These are phyloP conservation scores for Nilaparvata lugens DNA, from an alignment of 1,140 invertebrate genomes.

Conservation along the genomic window DNA sequence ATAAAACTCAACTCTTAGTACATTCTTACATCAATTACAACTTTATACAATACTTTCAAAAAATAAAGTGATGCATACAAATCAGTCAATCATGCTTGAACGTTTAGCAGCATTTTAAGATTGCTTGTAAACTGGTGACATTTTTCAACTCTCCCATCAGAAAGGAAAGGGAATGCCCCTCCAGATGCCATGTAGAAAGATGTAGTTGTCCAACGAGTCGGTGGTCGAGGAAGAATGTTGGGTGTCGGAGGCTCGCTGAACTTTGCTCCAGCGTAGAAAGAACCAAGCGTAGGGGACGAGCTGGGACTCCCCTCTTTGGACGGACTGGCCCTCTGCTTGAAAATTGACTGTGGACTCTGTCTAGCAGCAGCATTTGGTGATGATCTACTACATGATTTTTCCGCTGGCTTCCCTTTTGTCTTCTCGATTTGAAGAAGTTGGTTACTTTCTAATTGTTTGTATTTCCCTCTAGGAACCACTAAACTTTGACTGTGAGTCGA, in stretches of 20 bases:
- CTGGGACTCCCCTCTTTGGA: slow-evolving; percentile 17
- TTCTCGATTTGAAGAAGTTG: neutral
- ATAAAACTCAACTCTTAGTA: slow-evolving; percentile 4
- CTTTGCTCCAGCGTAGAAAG: slow-evolving; percentile 49
- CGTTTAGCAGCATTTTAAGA: slow-evolving; percentile 47
- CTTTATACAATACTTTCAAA: slow-evolving; percentile 7
- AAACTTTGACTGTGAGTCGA: neutral
- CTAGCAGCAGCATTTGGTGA: neutral
- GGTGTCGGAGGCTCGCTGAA: slow-evolving; percentile 51
- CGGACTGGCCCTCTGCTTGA: neutral
- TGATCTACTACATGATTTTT: neutral
- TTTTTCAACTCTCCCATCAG: slow-evolving; percentile 23
- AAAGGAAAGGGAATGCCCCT: slow-evolving; percentile 24
- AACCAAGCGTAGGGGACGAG: slow-evolving; percentile 23
- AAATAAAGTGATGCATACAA: slow-evolving; percentile 13
- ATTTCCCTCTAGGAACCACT: slow-evolving; percentile 6
- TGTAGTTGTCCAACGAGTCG: slow-evolving; percentile 43
- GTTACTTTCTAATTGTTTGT: slow-evolving; percentile 2
- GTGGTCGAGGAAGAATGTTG: slow-evolving; percentile 47
- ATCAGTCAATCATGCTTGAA: slow-evolving; percentile 40
- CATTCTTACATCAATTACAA: slow-evolving; percentile 6
- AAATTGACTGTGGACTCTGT: neutral
- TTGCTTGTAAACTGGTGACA: slow-evolving; percentile 38
- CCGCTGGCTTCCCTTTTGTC: neutral
- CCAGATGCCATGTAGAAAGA: slow-evolving; percentile 15